Evolutionary conservation across 2,113 vertebrate genomes (phyloP), one percentile per base, ranked within the genome.

Genomic region (Aphelocoma coerulescens): DNA sequence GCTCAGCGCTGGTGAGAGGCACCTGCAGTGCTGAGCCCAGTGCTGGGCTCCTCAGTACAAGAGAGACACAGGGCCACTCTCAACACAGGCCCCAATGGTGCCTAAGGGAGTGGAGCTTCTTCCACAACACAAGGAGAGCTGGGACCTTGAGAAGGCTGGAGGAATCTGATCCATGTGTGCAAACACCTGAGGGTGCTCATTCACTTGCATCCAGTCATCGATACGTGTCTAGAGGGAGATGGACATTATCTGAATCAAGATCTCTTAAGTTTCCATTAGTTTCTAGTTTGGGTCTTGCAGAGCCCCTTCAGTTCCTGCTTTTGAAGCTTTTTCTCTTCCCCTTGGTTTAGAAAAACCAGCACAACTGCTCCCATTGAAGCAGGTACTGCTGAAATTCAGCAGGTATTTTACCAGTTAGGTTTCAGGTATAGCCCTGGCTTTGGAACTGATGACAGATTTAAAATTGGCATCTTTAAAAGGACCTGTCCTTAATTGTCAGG

Each of bases 61-160:
- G 14, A 24, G 24, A 26, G 16, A 30, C 3, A 7, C 21, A 6
- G 28, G 48, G 43, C 41, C 30, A 1, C 6, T 7, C 58, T 10
- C 27, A 17, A 4, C 54, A 14, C 16, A 5, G 23, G 39, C 49
- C 71, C 27, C 35, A 21, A 0, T 2, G 13, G 3, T 55, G 55
- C 28, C 16, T 1, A 11, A 44, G 35, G 59, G 11, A 7, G 10
- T 0, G 3, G 33, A 52, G 39, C 32, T 27, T n/a, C 41, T 62
- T 30, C 32, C 23, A 0, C 6, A 6, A 3, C 4, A n/a, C 7
- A 3, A 3, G 35, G 24, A 15, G 41, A 10, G 37, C 19, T 1
- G 22, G 30, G 58, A 11, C 33, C 26, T 13, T 2, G 13, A 23
- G 43, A 52, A 24, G 18, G 58, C 8, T 26, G 15, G 11, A 8